phyloP scores from a whole-genome alignment of 2,113 vertebrate species.

The Nothocercus julius region DNA sequence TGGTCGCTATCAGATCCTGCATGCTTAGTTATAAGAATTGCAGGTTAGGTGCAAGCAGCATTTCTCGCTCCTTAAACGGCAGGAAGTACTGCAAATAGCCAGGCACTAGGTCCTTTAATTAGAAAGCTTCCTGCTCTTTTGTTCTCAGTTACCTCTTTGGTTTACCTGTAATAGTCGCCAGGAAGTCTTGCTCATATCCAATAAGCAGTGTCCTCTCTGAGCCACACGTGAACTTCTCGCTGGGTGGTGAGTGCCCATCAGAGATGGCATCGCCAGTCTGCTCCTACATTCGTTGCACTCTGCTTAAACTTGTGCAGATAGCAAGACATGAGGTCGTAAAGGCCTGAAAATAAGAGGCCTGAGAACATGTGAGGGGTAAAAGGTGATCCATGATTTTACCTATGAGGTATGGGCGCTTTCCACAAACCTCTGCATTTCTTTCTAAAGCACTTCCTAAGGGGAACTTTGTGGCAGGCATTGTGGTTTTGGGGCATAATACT shows the following conservation, averaged over 20 bases:
- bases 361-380: not conserved
- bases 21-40: not conserved
- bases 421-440: not conserved
- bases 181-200: not conserved
- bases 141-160: not conserved
- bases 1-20: not conserved
- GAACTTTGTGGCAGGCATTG: not conserved
- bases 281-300: not conserved
- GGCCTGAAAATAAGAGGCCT: not conserved
- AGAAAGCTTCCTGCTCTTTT: not conserved
- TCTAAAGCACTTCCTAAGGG: not conserved
- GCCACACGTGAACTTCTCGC: not conserved
- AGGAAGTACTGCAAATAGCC: not conserved
- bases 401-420: not conserved
- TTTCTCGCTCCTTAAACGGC: not conserved
- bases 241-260: not conserved
- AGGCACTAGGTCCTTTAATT: not conserved
- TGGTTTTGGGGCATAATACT: not conserved
- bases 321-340: not conserved
- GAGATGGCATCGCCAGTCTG: not conserved
- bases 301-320: not conserved
- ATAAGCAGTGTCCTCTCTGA: not conserved
- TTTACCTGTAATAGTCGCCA: not conserved
- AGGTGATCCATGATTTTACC: not conserved
- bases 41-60: not conserved